Conservation (phyloP, 1,140 invertebrate genomes). For the Sitophilus oryzae region DNA sequence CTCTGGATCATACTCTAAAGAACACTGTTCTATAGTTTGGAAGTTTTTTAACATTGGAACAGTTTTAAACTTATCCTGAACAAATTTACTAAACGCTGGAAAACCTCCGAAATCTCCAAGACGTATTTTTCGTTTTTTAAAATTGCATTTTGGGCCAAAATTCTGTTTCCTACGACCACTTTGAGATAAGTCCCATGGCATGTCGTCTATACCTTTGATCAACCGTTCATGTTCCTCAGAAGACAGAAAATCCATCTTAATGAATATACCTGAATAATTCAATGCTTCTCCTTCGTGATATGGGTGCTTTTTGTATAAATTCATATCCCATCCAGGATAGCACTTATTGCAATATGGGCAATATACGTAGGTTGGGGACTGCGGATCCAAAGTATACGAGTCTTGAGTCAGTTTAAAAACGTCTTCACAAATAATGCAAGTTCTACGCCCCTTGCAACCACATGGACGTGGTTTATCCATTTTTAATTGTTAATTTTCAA, state of each 20-base stretch:
- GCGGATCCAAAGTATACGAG: not conserved
- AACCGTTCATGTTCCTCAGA: conserved; percentile 63
- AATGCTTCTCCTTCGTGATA: conserved; percentile 57
- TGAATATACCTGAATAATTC: conserved; percentile 63
- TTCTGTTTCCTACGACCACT: conserved; percentile 96
- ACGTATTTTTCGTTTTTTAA: conserved; percentile 86
- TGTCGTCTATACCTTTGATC: conserved; percentile 65
- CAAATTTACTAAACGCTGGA: conserved; percentile 71
- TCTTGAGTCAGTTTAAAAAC: conserved; percentile 53
- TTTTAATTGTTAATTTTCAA: too few species aligned
- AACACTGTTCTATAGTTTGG: conserved; percentile 92
- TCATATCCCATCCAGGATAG: conserved; percentile 64
- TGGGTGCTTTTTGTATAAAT: conserved; percentile 58
- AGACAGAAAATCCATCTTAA: conserved; percentile 70
- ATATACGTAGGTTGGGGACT: conserved; percentile 58
- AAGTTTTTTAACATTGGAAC: conserved; percentile 65
- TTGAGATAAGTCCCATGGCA: conserved; percentile 88
- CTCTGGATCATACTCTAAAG: conserved; percentile 83
- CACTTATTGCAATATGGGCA: conserved; percentile 69
- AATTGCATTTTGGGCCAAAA: conserved; percentile 97
- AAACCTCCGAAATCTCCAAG: conserved; percentile 80
- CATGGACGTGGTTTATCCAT: conserved; percentile 72
- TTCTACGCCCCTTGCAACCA: conserved; percentile 87
- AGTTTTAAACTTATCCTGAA: conserved; percentile 72
- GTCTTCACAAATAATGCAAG: conserved; percentile 79